Conservation (phyloP, 1,140 invertebrate genomes). For the Drosophila subpulchrella region DNA sequence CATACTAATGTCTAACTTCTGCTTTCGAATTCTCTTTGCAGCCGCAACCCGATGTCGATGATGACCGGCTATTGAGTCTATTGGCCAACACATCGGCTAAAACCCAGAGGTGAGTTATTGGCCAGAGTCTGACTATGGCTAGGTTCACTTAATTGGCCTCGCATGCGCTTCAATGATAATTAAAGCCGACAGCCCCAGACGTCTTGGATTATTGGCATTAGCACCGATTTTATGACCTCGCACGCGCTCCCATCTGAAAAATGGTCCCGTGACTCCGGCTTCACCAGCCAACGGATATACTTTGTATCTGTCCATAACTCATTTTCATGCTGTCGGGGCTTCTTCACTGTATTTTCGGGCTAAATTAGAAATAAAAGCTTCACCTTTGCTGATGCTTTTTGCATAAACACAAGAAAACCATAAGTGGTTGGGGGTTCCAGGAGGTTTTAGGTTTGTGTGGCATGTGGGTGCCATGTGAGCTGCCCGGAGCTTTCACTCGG, state of each 20-base stretch:
- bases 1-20: slow-evolving; percentile 64
- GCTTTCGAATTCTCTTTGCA: slow-evolving; percentile 46
- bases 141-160: slow-evolving; percentile 69
- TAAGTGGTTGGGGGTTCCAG: background rate
- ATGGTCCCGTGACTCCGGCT: slow-evolving; percentile 6
- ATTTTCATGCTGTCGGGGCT: slow-evolving; percentile 63
- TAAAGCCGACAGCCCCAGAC: slow-evolving; percentile 37
- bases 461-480: slow-evolving; percentile 17
- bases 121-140: slow-evolving; percentile 24
- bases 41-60: slow-evolving; percentile 40
- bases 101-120: slow-evolving; percentile 69
- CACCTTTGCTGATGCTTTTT: slow-evolving; percentile 33
- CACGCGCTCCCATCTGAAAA: slow-evolving; percentile 38
- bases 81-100: slow-evolving; percentile 43
- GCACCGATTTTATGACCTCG: slow-evolving; percentile 73
- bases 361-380: slow-evolving; percentile 80
- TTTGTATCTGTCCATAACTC: slow-evolving; percentile 36
- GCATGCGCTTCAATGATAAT: slow-evolving; percentile 65
- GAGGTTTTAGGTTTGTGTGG: background rate
- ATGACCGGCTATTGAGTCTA: slow-evolving; percentile 51
- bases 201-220: slow-evolving; percentile 62
- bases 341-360: slow-evolving; percentile 42
- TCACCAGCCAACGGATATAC: slow-evolving; percentile 4
- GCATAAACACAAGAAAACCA: slow-evolving; percentile 58
- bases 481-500: slow-evolving; percentile 55